Evolutionary conservation across 2,113 vertebrate genomes (phyloP).

Genomic region (Aldabrachelys gigantea): DNA sequence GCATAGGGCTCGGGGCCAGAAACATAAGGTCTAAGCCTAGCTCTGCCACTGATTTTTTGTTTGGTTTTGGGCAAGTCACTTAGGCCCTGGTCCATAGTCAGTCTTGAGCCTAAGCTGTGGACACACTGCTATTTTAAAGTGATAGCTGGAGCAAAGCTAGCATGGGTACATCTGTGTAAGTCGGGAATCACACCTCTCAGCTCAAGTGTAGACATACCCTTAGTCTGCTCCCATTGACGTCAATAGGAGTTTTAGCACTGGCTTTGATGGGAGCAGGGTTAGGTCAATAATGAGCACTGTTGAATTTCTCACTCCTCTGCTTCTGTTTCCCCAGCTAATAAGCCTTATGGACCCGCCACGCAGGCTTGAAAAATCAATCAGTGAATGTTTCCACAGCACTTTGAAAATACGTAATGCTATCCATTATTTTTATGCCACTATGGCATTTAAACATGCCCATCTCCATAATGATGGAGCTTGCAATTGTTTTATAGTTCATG

Average conservation of each 20-base stretch:
- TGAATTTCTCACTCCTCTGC: background rate
- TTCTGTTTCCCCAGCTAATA: background rate
- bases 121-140: too few relatives aligned
- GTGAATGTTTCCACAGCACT: fast-evolving
- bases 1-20: background rate
- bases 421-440: fast-evolving
- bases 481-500: background rate
- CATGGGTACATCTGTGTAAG: too few relatives aligned
- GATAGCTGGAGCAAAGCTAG: too few relatives aligned
- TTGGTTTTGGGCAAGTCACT: background rate
- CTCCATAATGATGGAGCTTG: fast-evolving
- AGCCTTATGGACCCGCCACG: background rate
- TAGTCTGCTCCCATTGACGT: background rate
- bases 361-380: background rate
- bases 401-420: background rate
- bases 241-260: background rate
- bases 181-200: too few relatives aligned
- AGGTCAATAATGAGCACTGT: background rate
- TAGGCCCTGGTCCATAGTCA: background rate
- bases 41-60: background rate
- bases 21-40: background rate
- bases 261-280: background rate
- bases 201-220: too few relatives aligned
- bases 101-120: too few relatives aligned
- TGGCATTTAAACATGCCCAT: background rate